These are phyloP conservation scores for Hermetia illucens DNA, from an alignment of 1,140 invertebrate species.

Conservation along the genomic window DNA sequence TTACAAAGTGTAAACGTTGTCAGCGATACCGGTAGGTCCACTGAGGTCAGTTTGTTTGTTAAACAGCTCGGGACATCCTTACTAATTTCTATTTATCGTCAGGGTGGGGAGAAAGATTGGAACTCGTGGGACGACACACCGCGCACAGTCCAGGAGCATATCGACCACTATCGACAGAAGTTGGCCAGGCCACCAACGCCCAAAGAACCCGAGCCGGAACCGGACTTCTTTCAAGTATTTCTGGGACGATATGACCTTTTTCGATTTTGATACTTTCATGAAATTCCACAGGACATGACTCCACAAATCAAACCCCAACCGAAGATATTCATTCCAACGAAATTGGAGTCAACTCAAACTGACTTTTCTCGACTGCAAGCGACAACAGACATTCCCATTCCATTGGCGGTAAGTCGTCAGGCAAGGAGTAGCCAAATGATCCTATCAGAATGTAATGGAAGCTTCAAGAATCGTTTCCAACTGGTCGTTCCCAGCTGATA, in stretches of 20 bases:
- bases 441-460: no score
- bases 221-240: slow-evolving; percentile 27
- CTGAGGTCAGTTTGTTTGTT: background rate
- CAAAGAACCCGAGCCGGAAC: slow-evolving; percentile 20
- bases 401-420: slow-evolving; percentile 20
- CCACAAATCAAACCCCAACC: slow-evolving; percentile 26
- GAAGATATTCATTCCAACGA: slow-evolving; percentile 19
- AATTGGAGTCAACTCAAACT: slow-evolving; percentile 5
- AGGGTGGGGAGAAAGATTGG: slow-evolving; percentile 23
- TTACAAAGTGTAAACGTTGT: slow-evolving; percentile 19
- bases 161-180: slow-evolving; percentile 27
- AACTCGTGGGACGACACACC: slow-evolving; percentile 30
- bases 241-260: background rate
- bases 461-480: no score
- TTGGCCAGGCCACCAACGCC: slow-evolving; percentile 25
- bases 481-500: no score
- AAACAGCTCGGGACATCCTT: background rate
- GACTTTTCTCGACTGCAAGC: slow-evolving; percentile 25
- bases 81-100: background rate
- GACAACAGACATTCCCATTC: slow-evolving; percentile 21
- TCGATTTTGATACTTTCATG: background rate
- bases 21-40: slow-evolving; percentile 6
- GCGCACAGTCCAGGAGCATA: slow-evolving; percentile 27
- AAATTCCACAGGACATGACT: slow-evolving; percentile 17
- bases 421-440: no score